Evolutionary conservation across 2,113 vertebrate genomes (phyloP), one percentile per base, ranked within the genome.

Genomic region (Malurus elegans): DNA sequence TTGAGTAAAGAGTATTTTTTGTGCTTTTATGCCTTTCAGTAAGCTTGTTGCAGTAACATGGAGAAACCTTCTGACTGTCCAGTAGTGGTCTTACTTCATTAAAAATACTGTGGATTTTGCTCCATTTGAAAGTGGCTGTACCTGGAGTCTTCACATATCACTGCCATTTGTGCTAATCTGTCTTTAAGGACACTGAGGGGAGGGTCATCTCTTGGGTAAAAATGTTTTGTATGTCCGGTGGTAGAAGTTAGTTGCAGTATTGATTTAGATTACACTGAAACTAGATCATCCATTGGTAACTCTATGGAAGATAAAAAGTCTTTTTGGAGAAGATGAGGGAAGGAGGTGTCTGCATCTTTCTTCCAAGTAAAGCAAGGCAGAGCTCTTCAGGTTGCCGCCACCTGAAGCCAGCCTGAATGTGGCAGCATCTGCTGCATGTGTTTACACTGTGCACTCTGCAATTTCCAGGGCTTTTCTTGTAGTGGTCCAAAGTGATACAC

Each of bases 81-180:
- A 18, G 7, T 16, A 54, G 23, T 54, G 23, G 15, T 25, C 51
- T 53, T 64, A 48, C 16, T 36, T 67, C 10, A 48, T 61, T 31
- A 32, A 53, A 83, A 58, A 32, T 40, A 28, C 0, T 36, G 31
- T 54, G 36, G 64, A 42, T 3, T 47, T 50, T 3, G 3, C 32
- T 79, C 2, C 42, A 7, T 60, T 51, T 64, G n/a, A 53, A 80
- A 44, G 31, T 32, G 61, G 14, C 29, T 61, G 40, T 12, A 19
- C 5, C 15, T 78, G 65, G 53, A 76, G 25, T 56, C 28, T 34
- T 64, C 16, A 20, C 9, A 11, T 0, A 0, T 25, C 0, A 0
- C 25, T 75, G 38, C 25, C 8, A 6, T 40, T n/a, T 29, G 15
- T 32, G 7, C 26, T 38, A 21, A 81, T 12, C 32, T 79, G 6